Evolutionary conservation across 2,797 vertebrate species (phyloP).

Genomic region (Coluber constrictor): DNA sequence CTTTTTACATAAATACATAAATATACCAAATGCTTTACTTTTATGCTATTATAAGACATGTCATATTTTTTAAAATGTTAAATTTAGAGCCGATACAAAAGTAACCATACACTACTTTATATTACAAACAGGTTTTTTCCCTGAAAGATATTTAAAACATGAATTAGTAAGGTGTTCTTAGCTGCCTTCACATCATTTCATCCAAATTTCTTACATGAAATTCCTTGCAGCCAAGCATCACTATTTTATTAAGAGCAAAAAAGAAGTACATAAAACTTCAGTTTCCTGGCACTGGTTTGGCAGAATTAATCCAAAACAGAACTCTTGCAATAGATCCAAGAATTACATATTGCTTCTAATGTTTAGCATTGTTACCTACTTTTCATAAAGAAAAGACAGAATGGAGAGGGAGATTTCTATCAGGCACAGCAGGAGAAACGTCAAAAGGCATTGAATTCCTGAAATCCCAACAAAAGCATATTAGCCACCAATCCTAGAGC

Average conservation of each 20-base stretch:
- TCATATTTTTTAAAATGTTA: background rate
- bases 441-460: background rate
- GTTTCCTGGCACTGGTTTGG: background rate
- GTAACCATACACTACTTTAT: background rate
- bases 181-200: background rate
- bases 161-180: background rate
- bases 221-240: accelerated
- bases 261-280: accelerated
- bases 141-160: background rate
- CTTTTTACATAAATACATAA: background rate
- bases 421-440: background rate
- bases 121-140: background rate
- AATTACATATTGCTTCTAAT: accelerated
- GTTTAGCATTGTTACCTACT: background rate
- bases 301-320: background rate
- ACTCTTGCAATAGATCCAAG: background rate
- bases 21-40: background rate
- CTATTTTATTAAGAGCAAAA: accelerated
- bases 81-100: background rate
- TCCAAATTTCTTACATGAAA: background rate
- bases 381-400: background rate
- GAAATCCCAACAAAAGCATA: background rate
- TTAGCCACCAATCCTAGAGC: background rate
- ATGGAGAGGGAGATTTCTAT: accelerated
- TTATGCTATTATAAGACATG: background rate